Evolutionary conservation across 1,140 invertebrate species (phyloP).

Genomic region (Cydia strobilella): DNA sequence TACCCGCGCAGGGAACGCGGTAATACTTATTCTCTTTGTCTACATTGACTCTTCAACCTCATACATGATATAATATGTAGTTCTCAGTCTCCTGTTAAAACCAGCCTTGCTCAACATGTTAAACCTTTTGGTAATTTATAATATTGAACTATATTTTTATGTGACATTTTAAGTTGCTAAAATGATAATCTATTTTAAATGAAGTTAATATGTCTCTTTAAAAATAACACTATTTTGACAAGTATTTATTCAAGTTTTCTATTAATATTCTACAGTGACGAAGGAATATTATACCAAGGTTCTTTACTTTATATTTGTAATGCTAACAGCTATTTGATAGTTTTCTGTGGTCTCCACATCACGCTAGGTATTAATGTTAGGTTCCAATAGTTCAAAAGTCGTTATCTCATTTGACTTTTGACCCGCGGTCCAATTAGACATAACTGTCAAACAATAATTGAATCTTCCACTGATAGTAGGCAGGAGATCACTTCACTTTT

Average conservation of each 20-base stretch:
- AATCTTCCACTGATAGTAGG: background rate
- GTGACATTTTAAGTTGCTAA: too few relatives aligned
- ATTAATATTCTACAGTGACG: background rate
- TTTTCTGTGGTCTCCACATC: background rate
- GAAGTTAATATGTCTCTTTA: background rate
- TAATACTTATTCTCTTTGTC: slow-evolving; percentile 37
- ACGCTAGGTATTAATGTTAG: slow-evolving; percentile 7
- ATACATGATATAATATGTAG: too few relatives aligned
- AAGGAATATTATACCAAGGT: background rate
- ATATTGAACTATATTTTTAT: background rate
- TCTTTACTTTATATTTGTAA: background rate
- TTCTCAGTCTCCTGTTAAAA: background rate
- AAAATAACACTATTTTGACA: background rate
- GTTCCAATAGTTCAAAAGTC: background rate
- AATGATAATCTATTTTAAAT: too few relatives aligned
- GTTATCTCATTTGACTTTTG: slow-evolving; percentile 1
- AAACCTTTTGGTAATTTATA: background rate
- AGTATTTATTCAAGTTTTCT: background rate
- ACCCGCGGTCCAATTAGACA: background rate
- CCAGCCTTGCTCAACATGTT: background rate
- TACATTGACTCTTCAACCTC: background rate
- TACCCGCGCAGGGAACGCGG: slow-evolving; percentile 74
- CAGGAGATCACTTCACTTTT: background rate
- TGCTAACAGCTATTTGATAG: background rate
- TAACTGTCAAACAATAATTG: background rate